A percentile compares a stretch with the other conserved stretches of the same genome.
Evolutionary conservation across 2,113 vertebrate genomes (phyloP).

Genomic region (Lepisosteus oculatus): DNA sequence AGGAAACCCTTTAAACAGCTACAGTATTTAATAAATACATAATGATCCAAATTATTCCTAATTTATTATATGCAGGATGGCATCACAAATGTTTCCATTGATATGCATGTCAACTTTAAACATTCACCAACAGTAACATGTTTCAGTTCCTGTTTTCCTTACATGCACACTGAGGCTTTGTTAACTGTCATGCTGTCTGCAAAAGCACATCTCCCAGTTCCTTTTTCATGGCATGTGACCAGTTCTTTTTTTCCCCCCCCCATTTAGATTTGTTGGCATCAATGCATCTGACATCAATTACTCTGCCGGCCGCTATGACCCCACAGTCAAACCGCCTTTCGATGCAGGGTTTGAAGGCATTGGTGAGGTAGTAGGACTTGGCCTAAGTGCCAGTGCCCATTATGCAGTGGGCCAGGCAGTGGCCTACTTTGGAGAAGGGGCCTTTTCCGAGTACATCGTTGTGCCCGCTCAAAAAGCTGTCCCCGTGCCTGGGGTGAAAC

Average conservation of each 20-base stretch:
- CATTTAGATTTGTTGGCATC: constrained; percentile 84
- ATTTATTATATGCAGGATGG: constrained; percentile 1
- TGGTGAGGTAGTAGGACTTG: constrained; percentile 84
- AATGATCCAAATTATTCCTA: constrained; percentile 11
- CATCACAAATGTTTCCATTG: constrained; percentile 7
- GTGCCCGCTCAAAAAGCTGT: constrained; percentile 68
- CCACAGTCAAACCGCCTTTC: constrained; percentile 76
- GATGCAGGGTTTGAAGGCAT: constrained; percentile 85
- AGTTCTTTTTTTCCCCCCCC: constrained; percentile 41
- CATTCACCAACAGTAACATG: constrained; percentile 10
- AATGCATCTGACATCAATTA: constrained; percentile 93
- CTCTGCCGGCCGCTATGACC: constrained; percentile 81
- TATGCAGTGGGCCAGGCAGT: constrained; percentile 78
- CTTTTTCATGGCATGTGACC: constrained; percentile 26
- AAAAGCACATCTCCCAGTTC: background rate
- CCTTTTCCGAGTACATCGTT: constrained; percentile 85
- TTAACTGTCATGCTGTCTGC: background rate
- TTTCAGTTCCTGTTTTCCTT: constrained; percentile 5
- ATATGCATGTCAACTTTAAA: constrained; percentile 17
- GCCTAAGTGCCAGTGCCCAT: constrained; percentile 79
- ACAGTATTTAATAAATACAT: constrained; percentile 6
- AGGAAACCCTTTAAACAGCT: background rate
- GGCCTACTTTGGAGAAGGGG: constrained; percentile 73
- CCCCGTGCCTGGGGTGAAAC: constrained; percentile 68
- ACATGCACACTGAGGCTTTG: too few species aligned